phyloP scores from a whole-genome alignment of 2,797 vertebrate species.

The Benthosema pterotum region DNA sequence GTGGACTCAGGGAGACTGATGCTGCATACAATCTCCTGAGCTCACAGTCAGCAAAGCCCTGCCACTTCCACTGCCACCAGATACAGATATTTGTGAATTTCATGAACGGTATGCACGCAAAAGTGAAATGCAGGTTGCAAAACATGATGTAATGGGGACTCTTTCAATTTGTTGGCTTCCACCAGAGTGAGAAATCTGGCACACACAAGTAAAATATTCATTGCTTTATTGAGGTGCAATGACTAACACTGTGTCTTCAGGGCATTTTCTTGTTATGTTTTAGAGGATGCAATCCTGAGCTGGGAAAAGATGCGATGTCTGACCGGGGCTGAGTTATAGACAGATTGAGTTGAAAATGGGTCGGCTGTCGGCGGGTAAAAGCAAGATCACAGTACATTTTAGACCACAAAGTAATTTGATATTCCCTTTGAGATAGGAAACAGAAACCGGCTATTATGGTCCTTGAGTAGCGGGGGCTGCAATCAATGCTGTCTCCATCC shows the following conservation, averaged over 20 bases:
- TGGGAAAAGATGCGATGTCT: slow-evolving; percentile 50
- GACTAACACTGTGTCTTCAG: neutral
- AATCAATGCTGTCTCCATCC: slow-evolving; percentile 32
- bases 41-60: too few relatives aligned
- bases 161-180: too few relatives aligned
- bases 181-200: too few relatives aligned
- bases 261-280: slow-evolving; percentile 18
- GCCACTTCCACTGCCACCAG: too few relatives aligned
- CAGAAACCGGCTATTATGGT: slow-evolving; percentile 23
- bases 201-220: too few relatives aligned
- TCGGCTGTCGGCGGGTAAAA: slow-evolving; percentile 20
- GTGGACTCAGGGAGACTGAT: too few relatives aligned
- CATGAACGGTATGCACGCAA: too few relatives aligned
- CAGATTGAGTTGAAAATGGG: slow-evolving; percentile 37
- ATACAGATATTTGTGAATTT: too few relatives aligned
- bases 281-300: slow-evolving; percentile 23
- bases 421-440: slow-evolving; percentile 34
- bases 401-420: slow-evolving; percentile 18
- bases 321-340: slow-evolving; percentile 31
- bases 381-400: slow-evolving; percentile 10
- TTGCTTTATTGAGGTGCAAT: too few relatives aligned
- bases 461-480: slow-evolving; percentile 29
- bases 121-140: too few relatives aligned
- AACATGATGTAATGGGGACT: too few relatives aligned
- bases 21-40: too few relatives aligned